Percentiles rank a stretch among this genome's conserved stretches.
phyloP scores from a whole-genome alignment of 2,797 vertebrate species.

The Darevskia mixta region DNA sequence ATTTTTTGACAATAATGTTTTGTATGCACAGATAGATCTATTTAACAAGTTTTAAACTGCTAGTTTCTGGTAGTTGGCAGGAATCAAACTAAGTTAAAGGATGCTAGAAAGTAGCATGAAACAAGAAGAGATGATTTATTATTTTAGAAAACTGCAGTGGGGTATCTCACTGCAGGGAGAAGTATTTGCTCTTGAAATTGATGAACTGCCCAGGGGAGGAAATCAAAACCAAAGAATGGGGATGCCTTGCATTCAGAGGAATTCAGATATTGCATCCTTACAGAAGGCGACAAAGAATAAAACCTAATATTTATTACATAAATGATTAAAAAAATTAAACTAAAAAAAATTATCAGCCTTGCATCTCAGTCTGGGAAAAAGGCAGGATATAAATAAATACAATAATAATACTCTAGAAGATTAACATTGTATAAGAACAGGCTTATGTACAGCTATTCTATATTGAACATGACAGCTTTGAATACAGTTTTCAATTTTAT shows the following conservation, averaged over 20 bases:
- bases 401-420: background rate
- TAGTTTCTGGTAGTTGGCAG: conserved; percentile 45
- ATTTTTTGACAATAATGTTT: background rate
- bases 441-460: background rate
- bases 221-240: conserved; percentile 41
- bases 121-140: conserved; percentile 35
- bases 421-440: background rate
- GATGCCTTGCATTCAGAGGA: conserved; percentile 16
- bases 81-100: background rate
- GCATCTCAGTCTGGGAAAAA: no score
- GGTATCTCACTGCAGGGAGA: conserved; percentile 48
- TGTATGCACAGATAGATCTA: background rate
- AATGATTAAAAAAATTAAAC: background rate
- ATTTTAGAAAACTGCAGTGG: conserved; percentile 54
- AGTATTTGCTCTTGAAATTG: conserved; percentile 39
- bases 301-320: background rate
- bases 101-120: conserved; percentile 37
- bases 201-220: conserved; percentile 10
- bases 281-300: conserved; percentile 16
- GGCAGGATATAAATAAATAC: no score
- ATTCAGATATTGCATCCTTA: background rate
- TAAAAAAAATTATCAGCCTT: background rate
- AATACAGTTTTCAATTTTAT: background rate
- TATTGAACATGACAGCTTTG: background rate
- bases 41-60: conserved; percentile 3